A percentile compares a stretch with the other conserved stretches of the same genome.
These are phyloP conservation scores for Zoanthus gigantus DNA, from an alignment of 92 coral and sea anemone genomes.

Conservation along the genomic window DNA sequence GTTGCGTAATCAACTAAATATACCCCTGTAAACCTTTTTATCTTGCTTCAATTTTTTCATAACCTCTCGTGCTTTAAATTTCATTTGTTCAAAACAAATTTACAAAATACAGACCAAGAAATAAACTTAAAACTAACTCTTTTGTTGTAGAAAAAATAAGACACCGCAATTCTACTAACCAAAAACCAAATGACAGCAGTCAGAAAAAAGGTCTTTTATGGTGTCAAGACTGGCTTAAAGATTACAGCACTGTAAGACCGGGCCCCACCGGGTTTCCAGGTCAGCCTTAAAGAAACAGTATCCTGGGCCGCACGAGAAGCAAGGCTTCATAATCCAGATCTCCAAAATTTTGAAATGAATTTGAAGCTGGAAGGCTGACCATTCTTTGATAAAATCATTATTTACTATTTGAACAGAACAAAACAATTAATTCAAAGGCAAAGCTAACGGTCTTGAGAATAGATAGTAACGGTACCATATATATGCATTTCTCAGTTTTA, in stretches of 20 bases:
- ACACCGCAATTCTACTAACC: constrained; percentile 44
- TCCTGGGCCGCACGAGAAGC: not conserved
- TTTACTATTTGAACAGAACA: not conserved
- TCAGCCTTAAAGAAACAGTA: constrained; percentile 50
- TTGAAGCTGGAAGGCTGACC: not conserved
- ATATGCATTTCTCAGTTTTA: no score
- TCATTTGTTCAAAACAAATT: not conserved
- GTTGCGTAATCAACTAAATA: no score
- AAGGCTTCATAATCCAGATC: constrained; percentile 49
- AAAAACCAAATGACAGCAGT: constrained; percentile 55
- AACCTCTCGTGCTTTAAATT: no score
- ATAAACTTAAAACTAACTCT: not conserved
- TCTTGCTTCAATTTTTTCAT: no score
- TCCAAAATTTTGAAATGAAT: not conserved
- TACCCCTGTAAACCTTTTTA: no score
- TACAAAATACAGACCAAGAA: not conserved
- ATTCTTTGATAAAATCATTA: not conserved
- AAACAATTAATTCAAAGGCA: no score
- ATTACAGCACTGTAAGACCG: constrained; percentile 43
- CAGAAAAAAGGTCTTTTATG: constrained; percentile 49
- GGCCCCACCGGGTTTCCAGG: constrained; percentile 57
- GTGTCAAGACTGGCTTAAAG: constrained; percentile 24
- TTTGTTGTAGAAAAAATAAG: not conserved
- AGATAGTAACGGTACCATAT: no score
- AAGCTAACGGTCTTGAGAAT: no score